These are phyloP conservation scores for Amphimedon queenslandica DNA, from an alignment of 37 sponge, comb jelly and placozoan species.

Conservation along the genomic window DNA sequence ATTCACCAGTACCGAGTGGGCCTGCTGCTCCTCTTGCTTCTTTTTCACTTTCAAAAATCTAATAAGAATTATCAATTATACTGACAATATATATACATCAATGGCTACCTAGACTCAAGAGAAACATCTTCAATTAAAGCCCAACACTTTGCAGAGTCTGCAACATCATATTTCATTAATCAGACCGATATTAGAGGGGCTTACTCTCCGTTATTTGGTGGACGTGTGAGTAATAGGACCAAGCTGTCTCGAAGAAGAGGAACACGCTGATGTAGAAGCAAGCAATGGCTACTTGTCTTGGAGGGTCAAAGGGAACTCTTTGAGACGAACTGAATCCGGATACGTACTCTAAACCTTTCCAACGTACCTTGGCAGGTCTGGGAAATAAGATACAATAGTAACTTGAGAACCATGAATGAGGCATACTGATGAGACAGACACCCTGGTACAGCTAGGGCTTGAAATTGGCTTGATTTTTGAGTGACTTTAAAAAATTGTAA, in stretches of 20 bases:
- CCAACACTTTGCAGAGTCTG: conserved; percentile 8
- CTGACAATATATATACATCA: too few relatives aligned
- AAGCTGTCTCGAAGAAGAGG: conserved; percentile 77
- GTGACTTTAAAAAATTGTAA: too few relatives aligned
- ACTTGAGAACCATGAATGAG: too few relatives aligned
- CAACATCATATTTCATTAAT: background rate
- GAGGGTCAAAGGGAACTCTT: conserved; percentile 43
- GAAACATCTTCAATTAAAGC: conserved; percentile 8
- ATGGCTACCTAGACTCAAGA: too few relatives aligned
- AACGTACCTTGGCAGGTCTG: conserved; percentile 58
- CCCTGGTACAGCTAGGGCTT: too few relatives aligned
- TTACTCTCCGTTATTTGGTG: background rate
- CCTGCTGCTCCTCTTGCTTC: too few relatives aligned
- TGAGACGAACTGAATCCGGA: conserved; percentile 41
- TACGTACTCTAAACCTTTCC: conserved; percentile 74
- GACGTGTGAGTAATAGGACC: conserved; percentile 59
- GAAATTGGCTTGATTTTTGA: too few relatives aligned
- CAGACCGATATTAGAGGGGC: background rate
- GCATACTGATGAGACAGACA: too few relatives aligned
- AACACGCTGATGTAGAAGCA: conserved; percentile 85
- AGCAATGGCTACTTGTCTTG: conserved; percentile 65
- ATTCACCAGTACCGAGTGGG: too few relatives aligned
- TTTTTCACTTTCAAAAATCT: too few relatives aligned
- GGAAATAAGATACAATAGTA: too few relatives aligned
- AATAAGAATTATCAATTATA: too few relatives aligned